phyloP scores from a whole-genome alignment of 2,113 vertebrate species.

The Oreochromis tanganicae region DNA sequence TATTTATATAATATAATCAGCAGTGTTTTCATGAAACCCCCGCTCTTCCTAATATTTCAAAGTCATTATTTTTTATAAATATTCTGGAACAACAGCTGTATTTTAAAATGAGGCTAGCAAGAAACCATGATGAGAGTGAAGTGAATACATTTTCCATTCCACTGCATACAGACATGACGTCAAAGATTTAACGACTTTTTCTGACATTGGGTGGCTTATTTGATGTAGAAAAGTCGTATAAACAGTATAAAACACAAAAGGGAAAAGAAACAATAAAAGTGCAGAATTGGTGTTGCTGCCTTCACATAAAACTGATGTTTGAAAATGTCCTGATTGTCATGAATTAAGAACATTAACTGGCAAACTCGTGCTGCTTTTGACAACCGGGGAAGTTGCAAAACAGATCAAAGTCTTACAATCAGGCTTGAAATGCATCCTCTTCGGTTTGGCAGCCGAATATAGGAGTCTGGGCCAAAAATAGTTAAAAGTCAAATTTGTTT shows the following conservation, averaged over 20 bases:
- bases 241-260: neutral
- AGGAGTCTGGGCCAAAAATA: constrained; percentile 2
- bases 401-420: constrained; percentile 11
- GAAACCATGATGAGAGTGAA: neutral
- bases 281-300: neutral
- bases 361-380: neutral
- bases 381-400: neutral
- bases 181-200: neutral
- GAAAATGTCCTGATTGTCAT: neutral
- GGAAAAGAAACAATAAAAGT: neutral
- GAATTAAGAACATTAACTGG: neutral
- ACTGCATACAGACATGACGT: neutral
- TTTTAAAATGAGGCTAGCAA: neutral
- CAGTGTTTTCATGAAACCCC: neutral
- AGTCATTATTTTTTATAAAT: neutral
- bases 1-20: neutral
- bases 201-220: neutral
- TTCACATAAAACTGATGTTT: neutral
- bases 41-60: neutral
- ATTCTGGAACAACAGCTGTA: neutral
- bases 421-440: neutral
- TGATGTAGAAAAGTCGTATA: neutral
- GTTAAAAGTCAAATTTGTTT: constrained; percentile 37
- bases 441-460: neutral
- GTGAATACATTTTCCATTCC: neutral